phyloP scores from a whole-genome alignment of 1,140 invertebrate genomes.

The Caenorhabditis brenneri region DNA sequence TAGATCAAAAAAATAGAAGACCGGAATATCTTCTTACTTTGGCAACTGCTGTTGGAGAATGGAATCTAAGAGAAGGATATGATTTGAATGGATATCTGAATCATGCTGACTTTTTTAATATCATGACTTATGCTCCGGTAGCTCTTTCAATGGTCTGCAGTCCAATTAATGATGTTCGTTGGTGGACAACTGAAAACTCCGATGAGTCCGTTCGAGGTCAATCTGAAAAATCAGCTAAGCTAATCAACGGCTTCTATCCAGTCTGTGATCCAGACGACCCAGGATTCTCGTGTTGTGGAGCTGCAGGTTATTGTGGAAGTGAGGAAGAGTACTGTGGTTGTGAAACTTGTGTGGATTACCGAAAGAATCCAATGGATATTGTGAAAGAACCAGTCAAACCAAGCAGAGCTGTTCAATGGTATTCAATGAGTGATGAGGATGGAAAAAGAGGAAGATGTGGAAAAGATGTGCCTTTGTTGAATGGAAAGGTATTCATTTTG shows the following conservation, averaged over 20 bases:
- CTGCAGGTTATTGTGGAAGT: constrained; percentile 55
- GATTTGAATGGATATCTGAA: constrained; percentile 60
- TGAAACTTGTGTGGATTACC: constrained; percentile 51
- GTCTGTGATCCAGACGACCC: constrained; percentile 66
- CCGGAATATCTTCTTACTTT: constrained; percentile 53
- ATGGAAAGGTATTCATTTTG: constrained; percentile 52
- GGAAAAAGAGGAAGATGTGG: constrained; percentile 60
- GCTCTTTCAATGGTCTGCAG: background rate
- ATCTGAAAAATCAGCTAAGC: constrained; percentile 62
- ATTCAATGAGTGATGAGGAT: constrained; percentile 55
- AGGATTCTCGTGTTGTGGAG: constrained; percentile 62
- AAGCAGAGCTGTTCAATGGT: constrained; percentile 47
- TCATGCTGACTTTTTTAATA: constrained; percentile 64
- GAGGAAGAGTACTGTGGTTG: constrained; percentile 60
- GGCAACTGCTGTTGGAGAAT: constrained; percentile 65
- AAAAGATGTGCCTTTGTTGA: constrained; percentile 31
- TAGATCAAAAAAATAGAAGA: background rate
- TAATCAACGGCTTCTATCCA: constrained; percentile 63
- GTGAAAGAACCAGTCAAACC: constrained; percentile 60
- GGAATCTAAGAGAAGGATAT: constrained; percentile 65
- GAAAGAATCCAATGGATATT: constrained; percentile 54
- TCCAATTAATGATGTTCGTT: constrained; percentile 19
- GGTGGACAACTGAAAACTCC: constrained; percentile 46
- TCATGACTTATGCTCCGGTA: constrained; percentile 63
- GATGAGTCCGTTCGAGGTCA: constrained; percentile 45